Conservation (phyloP, 1,140 invertebrate species). For the Halotydeus destructor region DNA sequence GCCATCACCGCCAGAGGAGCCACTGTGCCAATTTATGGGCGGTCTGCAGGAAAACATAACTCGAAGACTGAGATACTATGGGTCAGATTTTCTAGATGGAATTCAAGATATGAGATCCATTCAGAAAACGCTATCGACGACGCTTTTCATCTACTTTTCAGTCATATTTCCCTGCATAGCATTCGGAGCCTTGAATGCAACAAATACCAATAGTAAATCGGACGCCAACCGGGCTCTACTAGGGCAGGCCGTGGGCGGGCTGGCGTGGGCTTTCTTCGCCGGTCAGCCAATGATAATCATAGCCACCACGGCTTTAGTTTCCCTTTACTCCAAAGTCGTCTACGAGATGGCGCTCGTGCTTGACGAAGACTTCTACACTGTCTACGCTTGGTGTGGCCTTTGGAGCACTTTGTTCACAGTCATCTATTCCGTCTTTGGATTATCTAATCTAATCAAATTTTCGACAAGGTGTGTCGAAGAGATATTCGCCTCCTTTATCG, state of each 20-base stretch:
- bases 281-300: conserved; percentile 31
- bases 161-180: conserved; percentile 31
- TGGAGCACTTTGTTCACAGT: conserved; percentile 31
- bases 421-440: conserved; percentile 28
- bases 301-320: conserved; percentile 31
- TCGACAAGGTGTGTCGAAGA: conserved; percentile 30
- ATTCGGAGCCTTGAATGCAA: conserved; percentile 27
- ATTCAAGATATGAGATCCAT: conserved; percentile 31
- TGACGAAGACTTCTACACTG: conserved; percentile 28
- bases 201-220: background rate
- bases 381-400: conserved; percentile 31
- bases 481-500: conserved; percentile 32
- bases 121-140: conserved; percentile 27
- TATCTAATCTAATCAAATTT: conserved; percentile 31
- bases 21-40: background rate
- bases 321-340: conserved; percentile 32
- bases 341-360: conserved; percentile 27
- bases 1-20: background rate
- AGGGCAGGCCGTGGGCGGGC: conserved; percentile 30
- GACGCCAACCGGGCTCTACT: conserved; percentile 28
- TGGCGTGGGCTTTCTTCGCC: conserved; percentile 29
- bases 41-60: conserved; percentile 22
- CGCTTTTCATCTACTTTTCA: conserved; percentile 31
- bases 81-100: conserved; percentile 23
- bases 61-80: conserved; percentile 20